These are phyloP conservation scores for Trachops cirrhosus DNA, from an alignment of 2,797 vertebrate genomes.

Conservation along the genomic window DNA sequence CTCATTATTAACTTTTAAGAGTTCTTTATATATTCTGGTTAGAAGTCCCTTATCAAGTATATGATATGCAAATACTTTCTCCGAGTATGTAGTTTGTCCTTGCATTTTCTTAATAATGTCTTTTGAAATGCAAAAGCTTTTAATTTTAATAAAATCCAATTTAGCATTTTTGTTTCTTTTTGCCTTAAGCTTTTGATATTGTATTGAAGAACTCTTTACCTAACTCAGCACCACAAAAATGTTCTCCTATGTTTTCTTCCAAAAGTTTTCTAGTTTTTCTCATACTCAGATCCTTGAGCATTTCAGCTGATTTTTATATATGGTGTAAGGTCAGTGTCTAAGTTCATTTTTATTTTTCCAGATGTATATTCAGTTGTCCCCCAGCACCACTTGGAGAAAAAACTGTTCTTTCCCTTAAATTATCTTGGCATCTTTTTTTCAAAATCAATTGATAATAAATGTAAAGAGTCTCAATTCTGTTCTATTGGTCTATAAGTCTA, in stretches of 20 bases:
- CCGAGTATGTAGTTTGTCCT: not conserved
- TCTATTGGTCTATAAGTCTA: not conserved
- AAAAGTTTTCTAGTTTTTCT: constrained; percentile 12
- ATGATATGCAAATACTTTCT: constrained; percentile 37
- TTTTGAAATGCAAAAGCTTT: constrained; percentile 10
- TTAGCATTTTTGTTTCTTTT: constrained; percentile 38
- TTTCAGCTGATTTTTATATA: not conserved
- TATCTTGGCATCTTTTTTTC: not conserved
- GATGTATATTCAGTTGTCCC: not conserved
- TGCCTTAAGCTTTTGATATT: constrained; percentile 20
- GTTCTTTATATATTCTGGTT: not conserved
- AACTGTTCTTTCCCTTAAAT: not conserved
- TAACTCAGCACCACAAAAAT: constrained; percentile 17
- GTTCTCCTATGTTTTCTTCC: not conserved
- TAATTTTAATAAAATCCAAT: constrained; percentile 19
- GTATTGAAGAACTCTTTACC: not conserved
- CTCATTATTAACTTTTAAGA: constrained; percentile 21
- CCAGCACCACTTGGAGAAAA: not conserved
- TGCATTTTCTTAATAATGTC: constrained; percentile 22
- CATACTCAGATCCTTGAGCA: not conserved
- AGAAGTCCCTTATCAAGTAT: constrained; percentile 33
- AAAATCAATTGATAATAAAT: not conserved
- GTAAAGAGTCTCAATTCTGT: not conserved
- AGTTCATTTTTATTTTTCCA: not conserved
- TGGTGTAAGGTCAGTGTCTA: not conserved